phyloP scores from a whole-genome alignment of 2,888 invertebrate genomes.

The Colostygia pectinataria region DNA sequence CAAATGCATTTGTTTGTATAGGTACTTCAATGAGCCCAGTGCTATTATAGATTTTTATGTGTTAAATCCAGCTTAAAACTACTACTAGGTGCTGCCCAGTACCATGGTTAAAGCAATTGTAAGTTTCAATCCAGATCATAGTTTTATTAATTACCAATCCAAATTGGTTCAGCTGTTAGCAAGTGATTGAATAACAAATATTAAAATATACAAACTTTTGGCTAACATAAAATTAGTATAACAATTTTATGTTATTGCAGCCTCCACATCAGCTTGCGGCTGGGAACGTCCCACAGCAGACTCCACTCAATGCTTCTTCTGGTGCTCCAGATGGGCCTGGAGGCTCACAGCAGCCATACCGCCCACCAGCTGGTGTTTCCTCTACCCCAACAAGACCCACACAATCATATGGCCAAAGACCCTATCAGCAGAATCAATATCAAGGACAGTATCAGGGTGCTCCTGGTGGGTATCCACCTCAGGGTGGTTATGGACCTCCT shows the following conservation, averaged over 20 bases:
- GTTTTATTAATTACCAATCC: too few species aligned
- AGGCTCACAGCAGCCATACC: conserved; percentile 74
- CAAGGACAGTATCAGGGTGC: conserved; percentile 83
- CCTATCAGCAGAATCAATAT: conserved; percentile 86
- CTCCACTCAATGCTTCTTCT: conserved; percentile 63
- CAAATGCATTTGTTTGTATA: too few species aligned
- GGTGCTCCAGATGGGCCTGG: conserved; percentile 66
- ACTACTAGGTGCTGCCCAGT: too few species aligned
- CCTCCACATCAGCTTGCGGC: conserved; percentile 82
- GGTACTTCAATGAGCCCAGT: too few species aligned
- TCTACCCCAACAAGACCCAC: conserved; percentile 84
- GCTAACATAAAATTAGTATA: too few species aligned
- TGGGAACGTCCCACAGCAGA: conserved; percentile 73
- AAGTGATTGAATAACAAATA: too few species aligned
- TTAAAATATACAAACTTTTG: too few species aligned
- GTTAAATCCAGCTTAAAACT: too few species aligned
- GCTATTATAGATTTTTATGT: too few species aligned
- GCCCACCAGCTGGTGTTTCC: conserved; percentile 77
- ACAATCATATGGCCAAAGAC: conserved; percentile 87
- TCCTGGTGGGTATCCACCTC: conserved; percentile 85
- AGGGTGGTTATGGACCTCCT: conserved; percentile 86
- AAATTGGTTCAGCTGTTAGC: too few species aligned
- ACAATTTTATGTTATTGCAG: conserved; percentile 67
- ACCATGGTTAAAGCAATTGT: too few species aligned
- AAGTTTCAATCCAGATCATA: too few species aligned